phyloP scores from a whole-genome alignment of 1,140 invertebrate species.

The Delia radicum region DNA sequence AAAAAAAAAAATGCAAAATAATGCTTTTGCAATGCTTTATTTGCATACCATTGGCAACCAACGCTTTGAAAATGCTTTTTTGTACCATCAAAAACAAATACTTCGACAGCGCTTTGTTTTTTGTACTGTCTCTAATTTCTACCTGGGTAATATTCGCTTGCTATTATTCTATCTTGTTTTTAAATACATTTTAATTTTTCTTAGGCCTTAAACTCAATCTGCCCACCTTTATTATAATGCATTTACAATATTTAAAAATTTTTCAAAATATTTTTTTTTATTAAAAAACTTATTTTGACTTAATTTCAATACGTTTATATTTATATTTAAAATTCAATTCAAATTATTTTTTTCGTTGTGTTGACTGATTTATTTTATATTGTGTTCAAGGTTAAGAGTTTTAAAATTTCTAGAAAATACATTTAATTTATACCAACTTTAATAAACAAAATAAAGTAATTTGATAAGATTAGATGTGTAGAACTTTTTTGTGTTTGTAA shows the following conservation, averaged over 20 bases:
- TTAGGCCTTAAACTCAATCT: no score
- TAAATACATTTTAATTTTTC: no score
- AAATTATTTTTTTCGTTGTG: not conserved
- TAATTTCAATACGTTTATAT: not conserved
- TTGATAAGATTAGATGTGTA: not conserved
- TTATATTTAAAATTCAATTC: not conserved
- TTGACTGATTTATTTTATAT: not conserved
- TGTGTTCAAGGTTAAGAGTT: not conserved
- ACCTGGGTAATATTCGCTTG: no score
- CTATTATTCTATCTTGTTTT: no score
- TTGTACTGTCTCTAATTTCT: no score
- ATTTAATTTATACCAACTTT: not conserved
- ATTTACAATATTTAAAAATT: not conserved
- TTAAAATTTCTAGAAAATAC: not conserved
- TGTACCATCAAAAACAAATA: no score
- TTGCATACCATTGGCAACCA: no score
- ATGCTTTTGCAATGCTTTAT: no score
- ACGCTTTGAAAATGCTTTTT: no score
- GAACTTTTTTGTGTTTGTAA: not conserved
- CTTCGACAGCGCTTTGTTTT: no score
- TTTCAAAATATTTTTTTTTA: not conserved
- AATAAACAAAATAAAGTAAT: not conserved
- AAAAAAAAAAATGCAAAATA: no score
- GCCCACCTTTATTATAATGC: no score
- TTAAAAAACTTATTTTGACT: not conserved